Evolutionary conservation across 2,888 invertebrate species (phyloP).

Genomic region (Lissocephala sabroskyi): DNA sequence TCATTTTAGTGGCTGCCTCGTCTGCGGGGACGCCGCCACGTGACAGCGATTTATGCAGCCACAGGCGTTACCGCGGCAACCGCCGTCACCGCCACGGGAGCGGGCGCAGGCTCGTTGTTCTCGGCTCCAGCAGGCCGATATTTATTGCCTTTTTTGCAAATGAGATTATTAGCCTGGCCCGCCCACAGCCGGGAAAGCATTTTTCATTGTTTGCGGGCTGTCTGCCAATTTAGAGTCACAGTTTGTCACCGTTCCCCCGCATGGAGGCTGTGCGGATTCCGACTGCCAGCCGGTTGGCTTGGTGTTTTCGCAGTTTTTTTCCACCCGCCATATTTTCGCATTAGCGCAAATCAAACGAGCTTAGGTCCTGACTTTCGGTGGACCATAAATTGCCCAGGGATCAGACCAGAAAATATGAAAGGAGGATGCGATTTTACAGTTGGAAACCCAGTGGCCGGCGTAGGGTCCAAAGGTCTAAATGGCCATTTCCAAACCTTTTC

Average conservation of each 20-base stretch:
- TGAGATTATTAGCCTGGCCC: constrained; percentile 42
- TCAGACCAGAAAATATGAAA: too few species aligned
- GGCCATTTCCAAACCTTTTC: too few species aligned
- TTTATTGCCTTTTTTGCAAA: constrained; percentile 34
- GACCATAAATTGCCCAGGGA: too few species aligned
- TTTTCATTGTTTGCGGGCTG: constrained; percentile 64
- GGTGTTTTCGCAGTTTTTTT: constrained; percentile 55
- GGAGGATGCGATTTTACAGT: too few species aligned
- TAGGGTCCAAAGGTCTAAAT: too few species aligned
- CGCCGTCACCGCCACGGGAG: not conserved
- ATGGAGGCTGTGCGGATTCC: not conserved
- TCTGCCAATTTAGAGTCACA: constrained; percentile 37
- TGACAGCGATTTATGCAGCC: too few species aligned
- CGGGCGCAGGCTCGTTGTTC: constrained; percentile 1
- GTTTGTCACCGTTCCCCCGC: constrained; percentile 38
- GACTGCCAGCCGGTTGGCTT: constrained; percentile 29
- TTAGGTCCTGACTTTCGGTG: too few species aligned
- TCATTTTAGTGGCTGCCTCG: constrained; percentile 13
- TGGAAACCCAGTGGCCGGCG: too few species aligned
- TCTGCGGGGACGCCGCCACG: constrained; percentile 11
- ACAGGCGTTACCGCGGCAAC: not conserved
- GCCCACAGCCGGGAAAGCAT: constrained; percentile 27
- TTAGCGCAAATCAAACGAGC: constrained; percentile 46
- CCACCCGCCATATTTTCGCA: constrained; percentile 47
- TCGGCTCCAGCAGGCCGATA: too few species aligned